Base-by-base conservation (phyloP, 2,888 invertebrate genomes). In the Caenorhabditis uteleia region DNA sequence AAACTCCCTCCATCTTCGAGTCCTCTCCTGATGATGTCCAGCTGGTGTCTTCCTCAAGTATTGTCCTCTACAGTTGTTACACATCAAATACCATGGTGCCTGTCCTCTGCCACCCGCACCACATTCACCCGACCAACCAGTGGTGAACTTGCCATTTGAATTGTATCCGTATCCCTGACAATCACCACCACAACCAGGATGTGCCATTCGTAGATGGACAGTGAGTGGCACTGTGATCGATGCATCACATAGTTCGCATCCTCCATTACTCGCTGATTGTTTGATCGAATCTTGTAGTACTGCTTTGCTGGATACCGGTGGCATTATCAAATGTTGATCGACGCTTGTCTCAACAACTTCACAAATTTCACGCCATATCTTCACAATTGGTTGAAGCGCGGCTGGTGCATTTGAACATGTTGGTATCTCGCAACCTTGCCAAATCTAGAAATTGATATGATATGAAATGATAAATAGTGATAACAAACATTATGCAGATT, bases 121-220 rank as follows among this genome's bases (percentile, higher is more conserved):
- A 82, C 92, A 92, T 80, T 90, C 90, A 3, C 92, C 92, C 0
- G 91, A 90, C 91, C 91, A 92, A 1, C 91, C 92, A 38, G 90
- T 89, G 79, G 91, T 91, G 85, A 62, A 94, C 75, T 89, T 89
- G 2, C 95, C 95, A 26, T 89, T 89, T 60, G 92, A 91, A 85
- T 94, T 94, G 86, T 93, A 95, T 0, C 95, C 95, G 83, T 91
- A 90, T 0, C 64, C 57, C 10, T 46, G 66, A 5, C 92, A 90
- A 61, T 90, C 89, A 68, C 89, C 89, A 0, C 92, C 92, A 84
- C 95, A 95, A 1, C 95, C 95, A 1, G 91, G 90, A 86, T 95
- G 95, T 36, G 88, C 87, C 82, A 89, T 89, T 29, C 91, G 88
- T 92, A 95, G 92, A 85, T 95, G 95, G 77, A 91, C 91, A 0